Base-by-base conservation (phyloP, 2,113 vertebrate genomes). In the Pteruthius melanotis region DNA sequence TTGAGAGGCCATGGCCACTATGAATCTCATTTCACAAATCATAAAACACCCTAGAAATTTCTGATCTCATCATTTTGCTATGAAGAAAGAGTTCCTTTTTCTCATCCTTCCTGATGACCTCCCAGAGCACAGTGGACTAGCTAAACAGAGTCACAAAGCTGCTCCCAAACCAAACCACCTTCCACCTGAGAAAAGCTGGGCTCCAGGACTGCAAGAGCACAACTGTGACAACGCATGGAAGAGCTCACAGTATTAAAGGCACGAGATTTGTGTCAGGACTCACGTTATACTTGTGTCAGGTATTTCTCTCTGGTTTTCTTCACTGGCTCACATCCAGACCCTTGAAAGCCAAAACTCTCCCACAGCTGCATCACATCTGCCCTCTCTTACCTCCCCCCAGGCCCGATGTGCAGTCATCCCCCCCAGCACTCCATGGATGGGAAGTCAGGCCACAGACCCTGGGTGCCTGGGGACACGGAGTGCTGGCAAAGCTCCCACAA, bases 371-470 rank as follows among this genome's bases (percentile, higher is more conserved):
- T 66, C 30, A 45, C 39, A 54, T n/a, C 53, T 86, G 13, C 39
- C 22, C 85, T 80, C 13, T 76, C 35, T 59, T 21, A 31, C 42
- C 40, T 74, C 37, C 35, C 39, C 76, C 28, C 44, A 31, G 47
- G 6, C 37, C 18, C 11, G 9, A 17, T 1, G 5, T 2, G 6
- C 15, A 28, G 39, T 2, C 0, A 0, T 33, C 18, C 33, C 16
- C 2, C 4, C 11, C 4, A 3, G 39, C 2, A 7, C 30, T 61
- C 68, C 23, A 4, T 1, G 23, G 17, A 3, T 0, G 1, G 57
- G 44, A 59, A 50, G 40, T 13, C 76, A 71, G 57, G 68, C 13
- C 77, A 54, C 20, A 57, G 77, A 3, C n/a, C 2, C 7, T 4
- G 31, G 68, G 2, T 1, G 5, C 13, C 11, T 47, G 37, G 37